phyloP scores from a whole-genome alignment of 2,113 vertebrate genomes.

The Alectura lathami region DNA sequence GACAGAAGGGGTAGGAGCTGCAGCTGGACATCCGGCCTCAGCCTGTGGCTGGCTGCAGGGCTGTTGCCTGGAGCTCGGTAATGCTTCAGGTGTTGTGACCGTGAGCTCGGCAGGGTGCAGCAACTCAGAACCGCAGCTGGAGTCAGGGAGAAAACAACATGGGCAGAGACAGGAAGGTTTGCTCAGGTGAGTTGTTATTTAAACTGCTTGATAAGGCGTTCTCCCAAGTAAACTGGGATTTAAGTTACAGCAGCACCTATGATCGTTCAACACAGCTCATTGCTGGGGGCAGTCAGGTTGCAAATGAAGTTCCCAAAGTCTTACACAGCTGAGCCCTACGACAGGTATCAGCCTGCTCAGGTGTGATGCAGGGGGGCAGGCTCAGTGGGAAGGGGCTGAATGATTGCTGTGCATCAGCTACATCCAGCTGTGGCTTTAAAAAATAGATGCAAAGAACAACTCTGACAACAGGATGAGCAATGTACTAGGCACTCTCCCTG shows the following conservation, averaged over 20 bases:
- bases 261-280: rapidly evolving
- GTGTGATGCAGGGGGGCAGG: rapidly evolving
- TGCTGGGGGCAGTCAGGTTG: neutral
- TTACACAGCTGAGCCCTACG: neutral
- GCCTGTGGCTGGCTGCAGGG: rapidly evolving
- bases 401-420: neutral
- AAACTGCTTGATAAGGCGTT: neutral
- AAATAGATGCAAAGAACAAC: neutral
- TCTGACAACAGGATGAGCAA: neutral
- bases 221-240: neutral
- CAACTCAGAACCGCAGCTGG: neutral
- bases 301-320: neutral
- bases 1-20: neutral
- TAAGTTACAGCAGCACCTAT: neutral
- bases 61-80: neutral
- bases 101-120: neutral
- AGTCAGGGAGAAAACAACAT: neutral
- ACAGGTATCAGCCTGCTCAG: neutral
- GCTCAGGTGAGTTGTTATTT: neutral
- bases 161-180: neutral
- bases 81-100: neutral
- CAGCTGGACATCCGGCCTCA: neutral
- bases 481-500: neutral
- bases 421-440: neutral
- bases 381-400: neutral